Base-by-base conservation (phyloP, 2,113 vertebrate genomes). In the Eurystomus gularis region DNA sequence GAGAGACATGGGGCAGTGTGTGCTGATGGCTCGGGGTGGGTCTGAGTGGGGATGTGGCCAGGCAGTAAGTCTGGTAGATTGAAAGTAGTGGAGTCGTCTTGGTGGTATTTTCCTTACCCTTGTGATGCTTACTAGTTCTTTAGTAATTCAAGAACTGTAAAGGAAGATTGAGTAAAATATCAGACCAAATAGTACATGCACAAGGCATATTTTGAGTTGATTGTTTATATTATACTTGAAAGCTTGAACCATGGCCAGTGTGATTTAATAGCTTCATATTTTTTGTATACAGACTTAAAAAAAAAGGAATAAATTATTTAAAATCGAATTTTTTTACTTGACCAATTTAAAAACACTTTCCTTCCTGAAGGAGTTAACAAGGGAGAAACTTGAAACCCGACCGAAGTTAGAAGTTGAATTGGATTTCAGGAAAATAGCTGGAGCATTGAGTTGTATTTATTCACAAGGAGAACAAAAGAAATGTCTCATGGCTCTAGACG, bases 401-500 rank as follows among this genome's bases (percentile, higher is more conserved):
- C 88, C 78, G 89, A 96, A 97, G 86, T 84, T 95, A 64, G 33
- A 68, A 92, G 37, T 39, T 94, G 86, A 91, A 84, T 64, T 86
- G 93, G 55, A 71, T 93, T 89, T 94, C 55, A 84, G 70, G 78
- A 78, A 73, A 92, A 94, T 70, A 86, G 35, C 60, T 54, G 51
- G 37, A 90, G 95, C 81, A 83, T 94, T 95, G 92, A 95, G 81
- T 82, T 91, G 52, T 76, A 57, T 93, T 89, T 95, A 77, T 96
- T 96, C 93, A 80, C 49, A 72, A 57, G 73, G 73, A 93, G 91
- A 96, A 95, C 95, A 97, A 96, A 94, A 88, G 90, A 95, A 91
- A 57, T 69, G 26, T 82, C 87, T 91, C 52, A 49, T 84, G 93
- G 81, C 73, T 85, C 49, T 76, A 28, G 62, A 10, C 0, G 2